Percentiles rank a stretch among this genome's conserved stretches.
These are phyloP conservation scores for Phycodurus eques DNA, from an alignment of 2,113 vertebrate genomes.

Conservation along the genomic window DNA sequence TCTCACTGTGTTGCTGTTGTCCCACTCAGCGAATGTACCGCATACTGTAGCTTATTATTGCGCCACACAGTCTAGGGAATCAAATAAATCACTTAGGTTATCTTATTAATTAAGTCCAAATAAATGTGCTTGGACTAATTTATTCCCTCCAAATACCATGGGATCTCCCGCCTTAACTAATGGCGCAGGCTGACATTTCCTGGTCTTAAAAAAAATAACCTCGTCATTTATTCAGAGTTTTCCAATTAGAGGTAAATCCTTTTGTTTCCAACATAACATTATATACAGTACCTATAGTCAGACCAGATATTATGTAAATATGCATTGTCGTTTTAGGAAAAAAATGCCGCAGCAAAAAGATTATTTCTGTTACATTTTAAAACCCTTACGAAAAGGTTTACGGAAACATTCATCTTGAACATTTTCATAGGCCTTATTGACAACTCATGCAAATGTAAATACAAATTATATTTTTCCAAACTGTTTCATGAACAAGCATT, in stretches of 20 bases:
- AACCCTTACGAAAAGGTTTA: neutral
- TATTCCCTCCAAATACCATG: constrained; percentile 71
- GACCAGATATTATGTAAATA: constrained; percentile 9
- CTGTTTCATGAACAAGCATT: no score
- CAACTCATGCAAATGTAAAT: neutral
- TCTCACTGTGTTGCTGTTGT: constrained; percentile 68
- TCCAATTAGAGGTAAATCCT: constrained; percentile 62
- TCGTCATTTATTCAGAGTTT: constrained; percentile 65
- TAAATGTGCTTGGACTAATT: constrained; percentile 71
- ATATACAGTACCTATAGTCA: constrained; percentile 8
- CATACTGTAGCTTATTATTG: constrained; percentile 69
- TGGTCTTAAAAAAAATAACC: constrained; percentile 69
- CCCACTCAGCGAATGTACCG: constrained; percentile 66
- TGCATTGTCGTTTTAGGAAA: constrained; percentile 18
- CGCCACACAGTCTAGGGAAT: constrained; percentile 70
- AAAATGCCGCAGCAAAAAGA: neutral
- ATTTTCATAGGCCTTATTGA: neutral
- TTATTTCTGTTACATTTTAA: neutral
- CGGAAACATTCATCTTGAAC: neutral
- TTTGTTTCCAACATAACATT: constrained; percentile 18
- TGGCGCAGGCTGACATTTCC: constrained; percentile 67
- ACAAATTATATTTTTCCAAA: neutral
- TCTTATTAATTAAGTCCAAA: constrained; percentile 80
- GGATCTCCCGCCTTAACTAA: constrained; percentile 65
- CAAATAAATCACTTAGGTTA: constrained; percentile 77